Evolutionary conservation across 1,140 invertebrate genomes (phyloP), one percentile per base, ranked within the genome.

Genomic region (Drosophila arizonae): DNA sequence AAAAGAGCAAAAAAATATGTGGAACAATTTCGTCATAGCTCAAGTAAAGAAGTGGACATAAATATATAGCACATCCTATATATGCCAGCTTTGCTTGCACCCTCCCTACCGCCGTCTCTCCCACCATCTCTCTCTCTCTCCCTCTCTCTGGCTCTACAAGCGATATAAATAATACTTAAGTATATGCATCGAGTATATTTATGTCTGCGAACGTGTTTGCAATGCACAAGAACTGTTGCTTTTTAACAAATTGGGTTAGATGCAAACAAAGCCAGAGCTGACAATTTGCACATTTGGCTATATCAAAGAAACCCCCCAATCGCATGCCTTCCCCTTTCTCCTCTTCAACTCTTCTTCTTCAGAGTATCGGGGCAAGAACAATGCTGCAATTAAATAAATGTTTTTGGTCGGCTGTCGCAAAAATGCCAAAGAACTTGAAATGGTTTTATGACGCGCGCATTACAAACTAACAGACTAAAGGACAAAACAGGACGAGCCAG

Each of bases 201-300:
- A 61, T 55, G 62, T 43, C 28, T 51, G 43, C 15, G 57, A 67
- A 88, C 84, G 84, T 88, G 84, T 73, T 80, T 61, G 77, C 46
- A 73, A 88, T 88, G 69, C 64, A 58, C 33, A 84, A 72, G 51
- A 84, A 30, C 58, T 39, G 51, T 26, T 70, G 58, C 50, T 54
- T 63, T 70, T 63, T 45, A 46, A 24, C 54, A 72, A 88, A 88
- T 88, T 87, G 56, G 74, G 77, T 77, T 88, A 76, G 77, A 80
- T 77, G 65, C 64, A 70, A 82, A 80, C 76, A 79, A 79, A 43
- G 68, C 68, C 72, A 65, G 73, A 77, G 43, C 68, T 76, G 68
- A 82, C 70, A 79, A 76, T 72, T 60, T 66, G 57, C 50, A 39
- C 55, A 55, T 61, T 73, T 68, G 36, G 48, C 24, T 61, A 56